Conservation (phyloP, 2,888 invertebrate genomes). For the Limnephilus rhombicus region DNA sequence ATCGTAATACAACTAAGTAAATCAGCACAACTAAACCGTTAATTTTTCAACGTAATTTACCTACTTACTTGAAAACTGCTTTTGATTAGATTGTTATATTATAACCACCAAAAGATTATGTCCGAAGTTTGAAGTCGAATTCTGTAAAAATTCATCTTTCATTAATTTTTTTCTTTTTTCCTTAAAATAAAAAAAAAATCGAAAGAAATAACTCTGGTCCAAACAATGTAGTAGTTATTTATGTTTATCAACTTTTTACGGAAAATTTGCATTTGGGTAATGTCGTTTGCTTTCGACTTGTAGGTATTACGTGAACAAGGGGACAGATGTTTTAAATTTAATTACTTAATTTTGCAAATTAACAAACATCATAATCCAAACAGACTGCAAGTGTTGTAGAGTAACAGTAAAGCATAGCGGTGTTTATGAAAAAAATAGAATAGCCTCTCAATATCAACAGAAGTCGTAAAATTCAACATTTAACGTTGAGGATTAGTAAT, state of each 20-base stretch:
- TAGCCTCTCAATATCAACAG: neutral
- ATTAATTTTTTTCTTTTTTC: neutral
- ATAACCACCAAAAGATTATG: neutral
- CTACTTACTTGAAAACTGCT: neutral
- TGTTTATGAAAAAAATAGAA: neutral
- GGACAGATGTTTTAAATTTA: neutral
- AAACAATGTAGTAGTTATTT: neutral
- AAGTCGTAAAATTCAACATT: neutral
- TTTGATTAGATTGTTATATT: neutral
- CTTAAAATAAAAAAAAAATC: neutral
- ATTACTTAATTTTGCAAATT: neutral
- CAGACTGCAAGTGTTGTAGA: neutral
- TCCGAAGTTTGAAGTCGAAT: neutral
- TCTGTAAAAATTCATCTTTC: neutral
- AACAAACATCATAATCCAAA: neutral
- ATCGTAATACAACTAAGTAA: too few species aligned
- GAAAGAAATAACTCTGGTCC: neutral
- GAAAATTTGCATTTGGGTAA: neutral
- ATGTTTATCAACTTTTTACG: neutral
- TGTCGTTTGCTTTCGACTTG: neutral
- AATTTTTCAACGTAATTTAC: too few species aligned
- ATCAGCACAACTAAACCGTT: too few species aligned
- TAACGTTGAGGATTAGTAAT: slow-evolving; percentile 7
- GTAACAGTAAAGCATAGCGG: neutral
- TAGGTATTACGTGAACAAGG: neutral